Base-by-base conservation (phyloP, 2,888 invertebrate genomes). In the Idaea aversata region DNA sequence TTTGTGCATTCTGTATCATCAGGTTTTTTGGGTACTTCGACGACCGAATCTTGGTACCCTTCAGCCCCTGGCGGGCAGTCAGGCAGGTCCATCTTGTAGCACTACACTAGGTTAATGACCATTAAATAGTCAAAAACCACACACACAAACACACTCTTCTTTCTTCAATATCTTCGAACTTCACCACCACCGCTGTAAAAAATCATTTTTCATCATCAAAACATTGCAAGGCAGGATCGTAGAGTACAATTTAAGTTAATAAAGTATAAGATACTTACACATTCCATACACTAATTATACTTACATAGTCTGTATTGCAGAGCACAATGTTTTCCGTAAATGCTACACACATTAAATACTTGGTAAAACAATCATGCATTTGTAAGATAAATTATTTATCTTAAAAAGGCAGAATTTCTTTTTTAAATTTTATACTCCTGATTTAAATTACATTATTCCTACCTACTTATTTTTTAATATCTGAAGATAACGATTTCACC, bases 91-190 rank as follows among this genome's bases (percentile, higher is more conserved):
- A 93, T 93, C 80, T 87, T 87, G 79, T 86, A 66, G 71, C 91
- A 91, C 91, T 88, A 90, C 91, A 92, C 91, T 90, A 81, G 79
- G 88, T 90, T 87, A 90, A 90, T 90, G 90, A 85, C 84, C 88
- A 82, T 70, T 76, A 81, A 79, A 78, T 76, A 81, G 81, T 81
- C 88, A 88, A 87, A 87, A 85, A 87, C 87, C 73, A 79, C 80
- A 83, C 81, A 75, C 79, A 79, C 75, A 75, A 70, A 68, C 76
- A 72, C 73, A 72, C 70, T 79, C 82, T 85, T 85, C 81, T 74
- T 36, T 81, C 79, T 82, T 82, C 77, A 60, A 63, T 61, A 63
- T 72, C 76, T 70, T 72, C 66, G 65, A 57, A 68, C 74, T 72
- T 72, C 72, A 75, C 75, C 72, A 75, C 75, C 81, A 57, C 63